Conservation (phyloP, 2,113 vertebrate species). For the Pseudorhombus dupliciocellatus region DNA sequence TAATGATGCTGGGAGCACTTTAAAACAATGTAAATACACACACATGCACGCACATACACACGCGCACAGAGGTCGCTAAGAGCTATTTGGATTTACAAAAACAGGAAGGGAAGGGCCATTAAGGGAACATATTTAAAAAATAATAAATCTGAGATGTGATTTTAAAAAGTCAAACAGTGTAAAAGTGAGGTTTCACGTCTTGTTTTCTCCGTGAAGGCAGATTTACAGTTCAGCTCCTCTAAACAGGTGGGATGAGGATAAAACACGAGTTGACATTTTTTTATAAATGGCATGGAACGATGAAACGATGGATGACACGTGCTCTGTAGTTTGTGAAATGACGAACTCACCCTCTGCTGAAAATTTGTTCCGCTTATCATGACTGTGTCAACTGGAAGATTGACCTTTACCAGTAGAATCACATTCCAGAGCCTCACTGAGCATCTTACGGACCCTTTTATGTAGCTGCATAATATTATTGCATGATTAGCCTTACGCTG, state of each 20-base stretch:
- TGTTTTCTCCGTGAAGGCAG: not conserved
- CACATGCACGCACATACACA: constrained; percentile 16
- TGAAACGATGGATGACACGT: not conserved
- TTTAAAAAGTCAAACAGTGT: not conserved
- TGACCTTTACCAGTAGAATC: not conserved
- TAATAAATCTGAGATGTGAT: not conserved
- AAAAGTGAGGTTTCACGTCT: not conserved
- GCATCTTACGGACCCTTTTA: no score
- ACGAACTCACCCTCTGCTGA: no score
- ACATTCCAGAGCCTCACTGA: no score
- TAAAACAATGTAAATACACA: constrained; percentile 41
- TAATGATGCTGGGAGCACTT: constrained; percentile 67
- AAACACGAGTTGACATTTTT: no score
- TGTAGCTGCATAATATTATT: no score
- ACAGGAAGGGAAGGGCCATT: constrained; percentile 62
- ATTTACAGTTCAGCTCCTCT: not conserved
- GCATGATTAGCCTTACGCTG: no score
- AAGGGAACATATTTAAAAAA: not conserved
- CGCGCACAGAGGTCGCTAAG: constrained; percentile 20
- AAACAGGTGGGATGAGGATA: not conserved
- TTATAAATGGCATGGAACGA: no score
- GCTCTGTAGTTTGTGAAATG: no score
- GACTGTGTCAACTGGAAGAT: not conserved
- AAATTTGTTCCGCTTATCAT: not conserved
- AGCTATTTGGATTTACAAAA: constrained; percentile 30